phyloP scores from a whole-genome alignment of 2,113 vertebrate species.

The Nannobrachium achirus region DNA sequence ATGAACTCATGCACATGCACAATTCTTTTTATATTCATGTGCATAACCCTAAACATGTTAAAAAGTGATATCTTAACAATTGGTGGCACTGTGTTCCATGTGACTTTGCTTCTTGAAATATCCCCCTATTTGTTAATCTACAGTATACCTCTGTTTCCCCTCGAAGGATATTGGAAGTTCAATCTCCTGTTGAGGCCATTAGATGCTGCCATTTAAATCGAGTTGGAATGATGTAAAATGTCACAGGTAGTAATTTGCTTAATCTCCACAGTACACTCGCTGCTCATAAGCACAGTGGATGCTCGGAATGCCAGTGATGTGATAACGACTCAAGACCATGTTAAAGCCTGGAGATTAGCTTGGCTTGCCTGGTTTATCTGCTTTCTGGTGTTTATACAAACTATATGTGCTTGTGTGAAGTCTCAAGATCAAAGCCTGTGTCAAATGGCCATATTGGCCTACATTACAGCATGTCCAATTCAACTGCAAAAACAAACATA shows the following conservation, averaged over 20 bases:
- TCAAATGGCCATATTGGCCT: too few relatives aligned
- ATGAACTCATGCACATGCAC: too few relatives aligned
- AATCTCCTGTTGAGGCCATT: slow-evolving; percentile 33
- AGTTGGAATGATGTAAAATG: slow-evolving; percentile 20
- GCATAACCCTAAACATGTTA: too few relatives aligned
- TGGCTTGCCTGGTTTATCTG: neutral
- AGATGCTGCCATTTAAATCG: slow-evolving; percentile 27
- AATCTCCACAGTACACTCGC: slow-evolving; percentile 9
- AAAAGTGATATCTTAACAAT: too few relatives aligned
- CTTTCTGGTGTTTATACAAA: neutral
- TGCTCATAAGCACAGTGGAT: neutral
- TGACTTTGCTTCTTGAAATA: too few relatives aligned
- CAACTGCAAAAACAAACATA: too few relatives aligned
- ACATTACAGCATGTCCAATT: too few relatives aligned
- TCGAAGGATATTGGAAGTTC: slow-evolving; percentile 6
- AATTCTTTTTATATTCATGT: too few relatives aligned
- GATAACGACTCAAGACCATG: neutral
- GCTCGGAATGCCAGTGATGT: neutral
- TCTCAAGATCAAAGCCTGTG: too few relatives aligned
- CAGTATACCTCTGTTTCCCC: slow-evolving; percentile 7
- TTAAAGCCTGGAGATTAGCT: neutral
- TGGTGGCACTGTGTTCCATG: slow-evolving; percentile 23
- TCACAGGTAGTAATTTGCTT: slow-evolving; percentile 19
- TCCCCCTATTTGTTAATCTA: too few relatives aligned
- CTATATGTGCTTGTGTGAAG: too few relatives aligned